Evolutionary conservation across 1,140 invertebrate genomes (phyloP).

Genomic region (Cecropterus lyciades): DNA sequence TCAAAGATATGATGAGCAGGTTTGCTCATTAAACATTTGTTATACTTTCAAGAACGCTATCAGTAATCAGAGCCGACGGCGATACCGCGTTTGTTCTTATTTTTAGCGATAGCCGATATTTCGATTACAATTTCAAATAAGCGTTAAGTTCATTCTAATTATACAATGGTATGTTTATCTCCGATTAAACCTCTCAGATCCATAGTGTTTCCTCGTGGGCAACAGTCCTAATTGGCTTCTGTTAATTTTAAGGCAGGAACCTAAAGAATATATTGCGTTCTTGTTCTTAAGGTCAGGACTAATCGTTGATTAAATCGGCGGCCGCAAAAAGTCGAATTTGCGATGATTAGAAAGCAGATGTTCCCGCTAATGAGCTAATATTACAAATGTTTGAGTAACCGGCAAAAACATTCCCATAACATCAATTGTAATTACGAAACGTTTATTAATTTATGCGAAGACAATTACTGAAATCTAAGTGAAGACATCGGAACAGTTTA

Average conservation of each 20-base stretch:
- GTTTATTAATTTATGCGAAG: background rate
- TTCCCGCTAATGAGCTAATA: conserved; percentile 50
- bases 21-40: background rate
- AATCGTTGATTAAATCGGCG: conserved; percentile 55
- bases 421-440: conserved; percentile 8
- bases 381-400: conserved; percentile 39
- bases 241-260: conserved; percentile 45
- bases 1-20: background rate
- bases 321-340: conserved; percentile 52
- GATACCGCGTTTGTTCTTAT: conserved; percentile 5
- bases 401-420: conserved; percentile 5
- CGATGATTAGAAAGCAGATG: conserved; percentile 64
- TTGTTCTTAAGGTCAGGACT: conserved; percentile 35
- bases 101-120: conserved; percentile 18
- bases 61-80: conserved; percentile 3
- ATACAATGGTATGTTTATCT: conserved; percentile 48
- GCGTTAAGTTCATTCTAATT: conserved; percentile 45
- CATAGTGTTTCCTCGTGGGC: conserved; percentile 30
- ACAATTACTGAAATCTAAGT: background rate
- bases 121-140: conserved; percentile 55
- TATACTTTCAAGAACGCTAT: conserved; percentile 1
- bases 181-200: conserved; percentile 39
- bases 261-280: conserved; percentile 33
- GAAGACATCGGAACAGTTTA: background rate
- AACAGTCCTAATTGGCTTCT: conserved; percentile 46